These are phyloP conservation scores for Herpailurus yagouaroundi DNA, from an alignment of 2,113 vertebrate species.

Conservation along the genomic window DNA sequence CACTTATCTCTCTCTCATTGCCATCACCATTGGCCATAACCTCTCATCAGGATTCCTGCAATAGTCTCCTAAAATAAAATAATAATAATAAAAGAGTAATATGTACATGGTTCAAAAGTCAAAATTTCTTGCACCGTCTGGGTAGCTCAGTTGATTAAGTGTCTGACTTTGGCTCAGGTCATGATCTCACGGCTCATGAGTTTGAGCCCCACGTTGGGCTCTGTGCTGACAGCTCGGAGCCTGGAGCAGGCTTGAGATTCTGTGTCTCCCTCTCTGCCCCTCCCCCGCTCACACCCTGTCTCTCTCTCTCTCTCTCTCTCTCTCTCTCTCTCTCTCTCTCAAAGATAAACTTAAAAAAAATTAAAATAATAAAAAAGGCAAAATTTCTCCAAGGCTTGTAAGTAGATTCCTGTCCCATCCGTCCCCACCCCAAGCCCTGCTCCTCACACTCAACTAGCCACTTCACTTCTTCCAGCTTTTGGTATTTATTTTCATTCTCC, in stretches of 20 bases:
- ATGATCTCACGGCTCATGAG: too few relatives aligned
- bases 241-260: too few relatives aligned
- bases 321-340: too few relatives aligned
- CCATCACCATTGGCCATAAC: background rate
- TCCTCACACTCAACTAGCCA: background rate
- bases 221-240: too few relatives aligned
- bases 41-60: background rate
- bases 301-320: too few relatives aligned
- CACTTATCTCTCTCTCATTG: background rate
- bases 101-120: background rate
- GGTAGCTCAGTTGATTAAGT: too few relatives aligned
- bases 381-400: background rate
- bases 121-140: background rate
- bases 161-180: too few relatives aligned
- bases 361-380: background rate
- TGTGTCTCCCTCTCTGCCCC: too few relatives aligned
- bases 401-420: background rate
- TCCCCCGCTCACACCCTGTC: too few relatives aligned
- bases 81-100: background rate
- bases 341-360: too few relatives aligned
- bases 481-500: slow-evolving; percentile 20
- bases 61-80: background rate
- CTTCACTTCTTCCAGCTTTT: background rate
- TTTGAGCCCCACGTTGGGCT: too few relatives aligned
- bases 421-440: background rate